Base-by-base conservation (phyloP, 2,888 invertebrate genomes). In the Coleophora flavipennella region DNA sequence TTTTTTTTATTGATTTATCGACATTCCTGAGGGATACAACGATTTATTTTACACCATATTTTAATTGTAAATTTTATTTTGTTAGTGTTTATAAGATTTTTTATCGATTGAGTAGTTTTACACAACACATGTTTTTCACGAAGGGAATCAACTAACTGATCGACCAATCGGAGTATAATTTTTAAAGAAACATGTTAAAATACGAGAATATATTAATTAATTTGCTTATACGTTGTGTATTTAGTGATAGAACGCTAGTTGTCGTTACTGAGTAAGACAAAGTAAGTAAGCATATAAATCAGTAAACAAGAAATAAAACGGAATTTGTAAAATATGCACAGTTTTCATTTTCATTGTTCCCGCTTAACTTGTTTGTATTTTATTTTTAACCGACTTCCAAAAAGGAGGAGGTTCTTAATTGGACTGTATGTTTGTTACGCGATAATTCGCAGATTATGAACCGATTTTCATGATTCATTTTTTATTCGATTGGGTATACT, bases 41-140 rank as follows among this genome's bases (percentile, higher is more conserved):
- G 79, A 79, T 76, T 74, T 72, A 71, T 59, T 67, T 55, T 67
- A 45, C 65, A 65, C 55, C 60, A 63, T 69, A 65, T 72, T 68
- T 68, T 67, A 33, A 67, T 58, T 80, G 76, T 79, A 76, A 67
- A 75, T 74, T 73, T 71, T 77, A 75, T 75, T 80, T 79, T 79
- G 68, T 79, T 77, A 75, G 62, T 62, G 51, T 48, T 71, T 71
- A 67, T 72, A 71, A 64, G 64, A 51, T 51, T 52, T 56, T 51
- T 54, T 56, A 56, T 54, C 51, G 42, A 46, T 53, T 49, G 49
- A 50, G 55, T 56, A 53, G 38, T 59, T 52, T 41, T 40, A 41
- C 36, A 53, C 53, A 51, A 55, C 47, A 44, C n/a, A n/a, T 53
- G 51, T 56, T 53, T 54, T 55, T 56, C 53, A 55, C 57, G 46